These are phyloP conservation scores for Pseudococcus longispinus DNA, from an alignment of 2,888 invertebrate genomes.

Conservation along the genomic window DNA sequence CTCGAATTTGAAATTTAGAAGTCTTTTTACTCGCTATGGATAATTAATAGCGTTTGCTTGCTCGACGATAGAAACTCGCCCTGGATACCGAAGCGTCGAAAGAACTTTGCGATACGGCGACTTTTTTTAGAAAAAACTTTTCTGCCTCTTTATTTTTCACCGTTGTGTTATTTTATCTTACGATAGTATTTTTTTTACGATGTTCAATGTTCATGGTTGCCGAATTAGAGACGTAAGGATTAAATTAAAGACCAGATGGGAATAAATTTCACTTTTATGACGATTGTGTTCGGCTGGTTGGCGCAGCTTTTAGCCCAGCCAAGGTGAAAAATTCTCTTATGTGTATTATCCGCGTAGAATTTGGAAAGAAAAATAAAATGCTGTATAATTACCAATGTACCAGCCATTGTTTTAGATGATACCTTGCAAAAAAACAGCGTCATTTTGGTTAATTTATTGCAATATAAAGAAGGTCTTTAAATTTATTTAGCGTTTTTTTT, in stretches of 20 bases:
- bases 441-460: not conserved
- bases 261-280: slow-evolving; percentile 9
- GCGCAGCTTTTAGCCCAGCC: not conserved
- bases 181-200: not conserved
- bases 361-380: not conserved
- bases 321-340: not conserved
- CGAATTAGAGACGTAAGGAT: not conserved
- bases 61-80: not conserved
- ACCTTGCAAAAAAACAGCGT: not conserved
- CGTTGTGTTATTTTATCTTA: not conserved
- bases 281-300: not conserved
- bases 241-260: not conserved
- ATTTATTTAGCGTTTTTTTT: not conserved
- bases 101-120: slow-evolving; percentile 1
- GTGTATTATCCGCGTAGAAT: not conserved
- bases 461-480: not conserved
- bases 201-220: not conserved
- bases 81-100: not conserved
- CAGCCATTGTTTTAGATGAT: not conserved
- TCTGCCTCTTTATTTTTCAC: slow-evolving; percentile 8
- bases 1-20: not conserved
- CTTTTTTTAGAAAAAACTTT: not conserved
- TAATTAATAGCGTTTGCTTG: slow-evolving; percentile 25
- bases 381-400: not conserved
- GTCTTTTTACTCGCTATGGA: not conserved